phyloP scores from a whole-genome alignment of 2,797 vertebrate species.

The Crocodylus rhombifer region DNA sequence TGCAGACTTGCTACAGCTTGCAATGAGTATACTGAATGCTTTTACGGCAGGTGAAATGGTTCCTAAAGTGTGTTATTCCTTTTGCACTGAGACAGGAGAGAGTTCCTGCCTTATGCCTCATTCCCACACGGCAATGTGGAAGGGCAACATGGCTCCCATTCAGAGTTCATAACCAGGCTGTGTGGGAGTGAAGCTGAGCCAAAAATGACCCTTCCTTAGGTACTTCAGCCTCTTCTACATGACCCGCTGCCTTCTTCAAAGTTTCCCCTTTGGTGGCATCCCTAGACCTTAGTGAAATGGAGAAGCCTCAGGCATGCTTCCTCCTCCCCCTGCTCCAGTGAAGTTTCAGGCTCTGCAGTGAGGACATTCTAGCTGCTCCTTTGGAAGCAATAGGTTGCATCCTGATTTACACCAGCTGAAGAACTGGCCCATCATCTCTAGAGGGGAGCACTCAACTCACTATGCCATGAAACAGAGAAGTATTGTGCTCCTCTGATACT shows the following conservation, averaged over 20 bases:
- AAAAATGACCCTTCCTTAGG: background rate
- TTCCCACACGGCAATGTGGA: no score
- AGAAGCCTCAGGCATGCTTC: background rate
- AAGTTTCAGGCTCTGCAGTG: background rate
- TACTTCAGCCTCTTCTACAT: background rate
- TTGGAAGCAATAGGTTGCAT: background rate
- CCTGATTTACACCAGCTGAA: background rate
- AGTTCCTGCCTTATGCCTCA: no score
- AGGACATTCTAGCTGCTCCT: background rate
- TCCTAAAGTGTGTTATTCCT: background rate
- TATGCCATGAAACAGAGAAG: no score
- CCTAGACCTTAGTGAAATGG: background rate
- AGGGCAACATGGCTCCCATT: background rate
- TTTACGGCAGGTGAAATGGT: background rate
- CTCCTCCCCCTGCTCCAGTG: background rate
- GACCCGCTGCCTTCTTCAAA: background rate
- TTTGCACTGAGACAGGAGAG: no score
- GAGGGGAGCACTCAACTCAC: background rate
- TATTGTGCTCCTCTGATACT: background rate
- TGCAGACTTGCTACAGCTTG: no score
- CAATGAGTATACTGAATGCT: no score
- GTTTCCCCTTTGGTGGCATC: background rate
- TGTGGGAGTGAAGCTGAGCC: background rate
- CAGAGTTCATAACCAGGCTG: background rate
- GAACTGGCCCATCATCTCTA: background rate